Conservation (phyloP, 2,888 invertebrate species). For the Ellobium chinense region DNA sequence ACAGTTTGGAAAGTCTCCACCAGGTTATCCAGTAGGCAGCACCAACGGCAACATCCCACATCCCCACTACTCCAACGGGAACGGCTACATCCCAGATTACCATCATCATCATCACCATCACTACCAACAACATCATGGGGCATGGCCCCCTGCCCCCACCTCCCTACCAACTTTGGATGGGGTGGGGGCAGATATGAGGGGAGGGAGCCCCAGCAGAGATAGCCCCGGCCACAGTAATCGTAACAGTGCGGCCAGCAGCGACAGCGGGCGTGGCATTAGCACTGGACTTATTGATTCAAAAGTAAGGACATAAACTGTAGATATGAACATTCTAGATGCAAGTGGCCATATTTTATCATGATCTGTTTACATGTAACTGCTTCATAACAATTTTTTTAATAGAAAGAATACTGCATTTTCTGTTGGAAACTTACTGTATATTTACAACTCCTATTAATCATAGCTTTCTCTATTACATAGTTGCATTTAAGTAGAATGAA, state of each 20-base stretch:
- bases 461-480: too few species aligned
- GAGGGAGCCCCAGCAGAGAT: conserved; percentile 63
- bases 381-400: too few species aligned
- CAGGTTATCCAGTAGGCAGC: conserved; percentile 29
- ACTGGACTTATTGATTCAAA: conserved; percentile 62
- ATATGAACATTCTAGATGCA: too few species aligned
- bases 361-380: too few species aligned
- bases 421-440: too few species aligned
- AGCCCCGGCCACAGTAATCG: conserved; percentile 75
- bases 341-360: too few species aligned
- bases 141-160: conserved; percentile 33
- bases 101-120: conserved; percentile 24
- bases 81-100: neutral
- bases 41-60: conserved; percentile 9
- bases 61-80: neutral
- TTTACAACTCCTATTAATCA: too few species aligned
- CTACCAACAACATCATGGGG: conserved; percentile 35
- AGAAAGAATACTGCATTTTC: too few species aligned
- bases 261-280: conserved; percentile 74
- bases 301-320: too few species aligned
- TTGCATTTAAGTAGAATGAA: too few species aligned
- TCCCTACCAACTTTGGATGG: conserved; percentile 37
- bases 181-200: conserved; percentile 61
- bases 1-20: conserved; percentile 39
- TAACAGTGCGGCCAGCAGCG: conserved; percentile 76